Evolutionary conservation across 2,797 vertebrate genomes (phyloP).

Genomic region (Epinephelus awoara): DNA sequence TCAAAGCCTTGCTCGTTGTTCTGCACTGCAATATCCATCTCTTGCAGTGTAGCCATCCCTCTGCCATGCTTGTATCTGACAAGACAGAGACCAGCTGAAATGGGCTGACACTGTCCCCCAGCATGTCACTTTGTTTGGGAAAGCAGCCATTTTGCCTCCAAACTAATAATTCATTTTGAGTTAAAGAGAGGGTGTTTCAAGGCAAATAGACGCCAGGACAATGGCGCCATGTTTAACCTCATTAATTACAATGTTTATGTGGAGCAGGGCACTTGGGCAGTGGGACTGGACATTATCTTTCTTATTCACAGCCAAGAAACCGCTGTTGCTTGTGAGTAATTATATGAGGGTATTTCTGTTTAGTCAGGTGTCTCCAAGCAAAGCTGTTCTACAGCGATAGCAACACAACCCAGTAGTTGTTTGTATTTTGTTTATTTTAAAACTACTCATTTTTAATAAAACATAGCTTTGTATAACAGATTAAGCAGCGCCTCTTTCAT

Average conservation of each 20-base stretch:
- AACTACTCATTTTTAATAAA: slow-evolving; percentile 30
- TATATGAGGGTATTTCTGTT: slow-evolving; percentile 52
- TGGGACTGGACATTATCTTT: slow-evolving; percentile 49
- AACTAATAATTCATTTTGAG: slow-evolving; percentile 35
- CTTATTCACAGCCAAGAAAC: slow-evolving; percentile 44
- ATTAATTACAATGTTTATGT: slow-evolving; percentile 66
- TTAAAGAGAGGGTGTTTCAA: slow-evolving; percentile 25
- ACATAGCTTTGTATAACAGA: slow-evolving; percentile 2
- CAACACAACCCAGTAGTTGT: slow-evolving; percentile 15
- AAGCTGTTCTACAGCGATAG: slow-evolving; percentile 49
- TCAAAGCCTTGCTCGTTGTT: slow-evolving; percentile 46
- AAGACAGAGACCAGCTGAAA: slow-evolving; percentile 16
- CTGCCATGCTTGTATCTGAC: slow-evolving; percentile 23
- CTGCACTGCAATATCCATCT: slow-evolving; percentile 14
- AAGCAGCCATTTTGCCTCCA: slow-evolving; percentile 13
- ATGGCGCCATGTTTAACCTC: slow-evolving; percentile 45
- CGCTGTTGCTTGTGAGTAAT: slow-evolving; percentile 45
- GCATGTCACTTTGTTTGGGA: slow-evolving; percentile 5
- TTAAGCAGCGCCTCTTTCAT: slow-evolving; percentile 14
- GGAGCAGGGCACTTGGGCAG: slow-evolving; percentile 37
- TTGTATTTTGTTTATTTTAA: slow-evolving; percentile 18
- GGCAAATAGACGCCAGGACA: slow-evolving; percentile 42
- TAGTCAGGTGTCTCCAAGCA: slow-evolving; percentile 45
- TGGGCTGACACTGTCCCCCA: slow-evolving; percentile 1
- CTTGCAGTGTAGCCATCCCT: slow-evolving; percentile 9